phyloP scores from a whole-genome alignment of 2,888 invertebrate species.

The Meganola albula region DNA sequence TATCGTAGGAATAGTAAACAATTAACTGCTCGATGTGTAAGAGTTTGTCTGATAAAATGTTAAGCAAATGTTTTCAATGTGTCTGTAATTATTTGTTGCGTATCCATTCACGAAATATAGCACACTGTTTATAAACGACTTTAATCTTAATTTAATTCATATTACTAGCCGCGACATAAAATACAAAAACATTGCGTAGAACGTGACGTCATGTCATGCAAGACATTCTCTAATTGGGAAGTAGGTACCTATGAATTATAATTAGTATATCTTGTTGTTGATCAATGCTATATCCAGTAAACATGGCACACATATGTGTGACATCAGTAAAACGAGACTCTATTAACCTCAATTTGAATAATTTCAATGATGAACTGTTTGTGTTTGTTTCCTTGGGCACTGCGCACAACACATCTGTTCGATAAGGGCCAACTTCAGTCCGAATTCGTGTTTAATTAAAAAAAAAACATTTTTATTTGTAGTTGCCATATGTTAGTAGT shows the following conservation, averaged over 20 bases:
- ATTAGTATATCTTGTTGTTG: slow-evolving; percentile 57
- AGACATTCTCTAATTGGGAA: slow-evolving; percentile 46
- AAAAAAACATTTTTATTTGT: neutral
- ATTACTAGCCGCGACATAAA: slow-evolving; percentile 9
- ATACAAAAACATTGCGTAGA: slow-evolving; percentile 33
- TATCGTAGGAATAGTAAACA: slow-evolving; percentile 69
- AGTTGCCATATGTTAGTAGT: neutral
- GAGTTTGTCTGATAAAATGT: slow-evolving; percentile 55
- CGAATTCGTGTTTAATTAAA: slow-evolving; percentile 30
- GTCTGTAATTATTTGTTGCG: slow-evolving; percentile 35
- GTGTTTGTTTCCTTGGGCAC: slow-evolving; percentile 58
- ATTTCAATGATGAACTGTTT: slow-evolving; percentile 67
- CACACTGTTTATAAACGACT: slow-evolving; percentile 13
- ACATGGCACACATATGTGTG: slow-evolving; percentile 73
- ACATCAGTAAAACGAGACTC: slow-evolving; percentile 66
- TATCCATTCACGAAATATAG: slow-evolving; percentile 25
- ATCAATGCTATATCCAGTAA: slow-evolving; percentile 57
- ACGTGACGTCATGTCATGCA: slow-evolving; percentile 34
- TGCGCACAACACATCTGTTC: slow-evolving; percentile 56
- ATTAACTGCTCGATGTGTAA: slow-evolving; percentile 59
- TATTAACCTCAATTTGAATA: slow-evolving; percentile 74
- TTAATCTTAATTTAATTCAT: slow-evolving; percentile 7
- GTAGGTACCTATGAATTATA: slow-evolving; percentile 48
- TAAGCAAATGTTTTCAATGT: slow-evolving; percentile 48
- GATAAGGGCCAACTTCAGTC: slow-evolving; percentile 55